These are phyloP conservation scores for Dicaeum eximium DNA, from an alignment of 2,113 vertebrate genomes.

Conservation along the genomic window DNA sequence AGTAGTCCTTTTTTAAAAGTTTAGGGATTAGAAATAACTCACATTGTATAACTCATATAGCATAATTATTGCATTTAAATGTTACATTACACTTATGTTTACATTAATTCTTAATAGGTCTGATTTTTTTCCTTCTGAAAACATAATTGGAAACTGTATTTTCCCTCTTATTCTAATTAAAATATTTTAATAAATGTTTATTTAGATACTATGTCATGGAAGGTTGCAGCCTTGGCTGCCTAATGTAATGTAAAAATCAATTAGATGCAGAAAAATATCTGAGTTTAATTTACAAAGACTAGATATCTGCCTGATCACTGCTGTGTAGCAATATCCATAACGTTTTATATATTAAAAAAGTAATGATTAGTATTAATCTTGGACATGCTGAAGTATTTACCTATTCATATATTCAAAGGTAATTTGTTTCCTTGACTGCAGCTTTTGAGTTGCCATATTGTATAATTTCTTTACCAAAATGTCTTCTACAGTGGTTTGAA, in stretches of 20 bases:
- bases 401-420: constrained; percentile 60
- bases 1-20: constrained; percentile 24
- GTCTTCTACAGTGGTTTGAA: constrained; percentile 57
- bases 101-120: constrained; percentile 65
- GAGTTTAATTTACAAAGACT: constrained; percentile 67
- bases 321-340: constrained; percentile 53
- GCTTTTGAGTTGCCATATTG: constrained; percentile 48
- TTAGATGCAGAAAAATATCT: constrained; percentile 73
- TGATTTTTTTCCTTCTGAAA: constrained; percentile 52
- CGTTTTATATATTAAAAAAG: constrained; percentile 63
- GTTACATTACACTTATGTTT: constrained; percentile 61
- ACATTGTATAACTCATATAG: constrained; percentile 31
- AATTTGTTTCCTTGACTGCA: constrained; percentile 52
- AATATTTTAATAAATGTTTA: constrained; percentile 69
- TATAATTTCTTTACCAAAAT: constrained; percentile 35
- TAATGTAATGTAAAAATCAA: constrained; percentile 72
- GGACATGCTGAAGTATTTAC: constrained; percentile 64
- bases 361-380: constrained; percentile 71
- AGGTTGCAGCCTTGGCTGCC: constrained; percentile 61
- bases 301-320: constrained; percentile 58
- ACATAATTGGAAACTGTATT: constrained; percentile 71
- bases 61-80: constrained; percentile 51
- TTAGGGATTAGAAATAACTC: constrained; percentile 35
- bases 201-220: constrained; percentile 64
- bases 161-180: constrained; percentile 71